Conservation (phyloP, 1,140 invertebrate species). For the Sweltsa coloradensis region DNA sequence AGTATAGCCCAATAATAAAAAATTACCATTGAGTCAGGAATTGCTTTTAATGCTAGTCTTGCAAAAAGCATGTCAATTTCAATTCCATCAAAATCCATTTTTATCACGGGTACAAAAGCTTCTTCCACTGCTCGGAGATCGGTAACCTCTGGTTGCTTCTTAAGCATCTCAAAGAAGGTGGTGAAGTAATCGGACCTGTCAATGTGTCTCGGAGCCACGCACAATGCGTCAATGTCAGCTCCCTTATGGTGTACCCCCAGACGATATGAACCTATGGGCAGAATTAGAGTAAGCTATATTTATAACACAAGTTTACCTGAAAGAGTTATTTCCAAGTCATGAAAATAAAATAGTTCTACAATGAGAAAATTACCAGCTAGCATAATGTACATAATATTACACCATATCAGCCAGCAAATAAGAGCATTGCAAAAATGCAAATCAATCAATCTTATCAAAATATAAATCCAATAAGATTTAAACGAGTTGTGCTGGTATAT, state of each 20-base stretch:
- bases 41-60: conserved; percentile 81
- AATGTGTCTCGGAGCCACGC: conserved; percentile 93
- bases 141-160: conserved; percentile 74
- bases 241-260: conserved; percentile 92
- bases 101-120: conserved; percentile 98
- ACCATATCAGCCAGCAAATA: too few relatives aligned
- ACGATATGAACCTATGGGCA: conserved; percentile 37
- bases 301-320: too few relatives aligned
- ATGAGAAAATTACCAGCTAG: conserved; percentile 39
- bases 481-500: too few relatives aligned
- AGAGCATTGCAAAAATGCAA: too few relatives aligned
- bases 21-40: conserved; percentile 54
- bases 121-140: conserved; percentile 87
- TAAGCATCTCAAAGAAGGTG: conserved; percentile 86
- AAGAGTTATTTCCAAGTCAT: too few relatives aligned
- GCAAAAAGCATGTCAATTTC: conserved; percentile 98
- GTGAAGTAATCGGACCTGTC: conserved; percentile 89
- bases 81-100: conserved; percentile 98
- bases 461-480: too few relatives aligned
- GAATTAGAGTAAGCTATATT: too few relatives aligned
- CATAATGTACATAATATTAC: too few relatives aligned
- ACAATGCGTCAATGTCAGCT: conserved; percentile 98
- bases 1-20: too few relatives aligned
- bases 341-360: too few relatives aligned
- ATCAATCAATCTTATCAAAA: too few relatives aligned